A percentile compares a stretch with the other conserved stretches of the same genome.
These are phyloP conservation scores for Lasioglossum albipes DNA, from an alignment of 1,140 invertebrate species.

Conservation along the genomic window DNA sequence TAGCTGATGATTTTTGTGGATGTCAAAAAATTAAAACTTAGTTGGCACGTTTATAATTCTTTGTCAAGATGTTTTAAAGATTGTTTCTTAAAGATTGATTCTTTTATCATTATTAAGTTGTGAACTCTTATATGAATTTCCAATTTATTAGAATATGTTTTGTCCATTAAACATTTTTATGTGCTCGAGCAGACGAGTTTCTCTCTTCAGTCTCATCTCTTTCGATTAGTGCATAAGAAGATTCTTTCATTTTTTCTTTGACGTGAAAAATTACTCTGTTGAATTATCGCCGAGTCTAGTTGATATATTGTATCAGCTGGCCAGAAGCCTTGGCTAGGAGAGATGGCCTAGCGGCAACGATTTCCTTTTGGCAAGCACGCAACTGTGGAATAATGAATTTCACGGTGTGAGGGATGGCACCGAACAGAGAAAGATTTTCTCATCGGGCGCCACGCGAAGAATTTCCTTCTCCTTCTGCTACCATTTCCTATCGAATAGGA, in stretches of 20 bases:
- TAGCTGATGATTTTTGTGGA: too few species aligned
- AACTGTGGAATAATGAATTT: slow-evolving; percentile 45
- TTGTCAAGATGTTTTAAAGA: too few species aligned
- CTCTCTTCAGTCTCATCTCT: slow-evolving; percentile 23
- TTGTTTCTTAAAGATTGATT: too few species aligned
- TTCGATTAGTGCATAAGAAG: slow-evolving; percentile 48
- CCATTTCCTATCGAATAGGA: neutral
- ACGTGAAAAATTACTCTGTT: slow-evolving; percentile 31
- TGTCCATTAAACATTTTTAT: too few species aligned
- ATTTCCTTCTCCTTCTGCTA: neutral
- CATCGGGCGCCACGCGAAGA: neutral
- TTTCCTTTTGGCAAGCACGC: slow-evolving; percentile 51
- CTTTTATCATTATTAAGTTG: too few species aligned
- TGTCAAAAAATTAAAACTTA: too few species aligned
- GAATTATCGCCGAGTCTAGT: slow-evolving; percentile 30
- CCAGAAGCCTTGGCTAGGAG: slow-evolving; percentile 8
- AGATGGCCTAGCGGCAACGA: slow-evolving; percentile 28
- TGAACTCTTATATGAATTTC: too few species aligned
- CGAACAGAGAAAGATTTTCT: slow-evolving; percentile 20
- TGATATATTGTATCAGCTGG: slow-evolving; percentile 43
- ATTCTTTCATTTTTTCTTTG: slow-evolving; percentile 20
- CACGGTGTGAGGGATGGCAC: slow-evolving; percentile 31
- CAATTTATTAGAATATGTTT: too few species aligned
- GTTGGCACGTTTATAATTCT: too few species aligned
- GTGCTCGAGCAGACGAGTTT: neutral